Percentiles rank a stretch among this genome's conserved stretches.
phyloP scores from a whole-genome alignment of 2,888 invertebrate species.

The Monopis laevigella region DNA sequence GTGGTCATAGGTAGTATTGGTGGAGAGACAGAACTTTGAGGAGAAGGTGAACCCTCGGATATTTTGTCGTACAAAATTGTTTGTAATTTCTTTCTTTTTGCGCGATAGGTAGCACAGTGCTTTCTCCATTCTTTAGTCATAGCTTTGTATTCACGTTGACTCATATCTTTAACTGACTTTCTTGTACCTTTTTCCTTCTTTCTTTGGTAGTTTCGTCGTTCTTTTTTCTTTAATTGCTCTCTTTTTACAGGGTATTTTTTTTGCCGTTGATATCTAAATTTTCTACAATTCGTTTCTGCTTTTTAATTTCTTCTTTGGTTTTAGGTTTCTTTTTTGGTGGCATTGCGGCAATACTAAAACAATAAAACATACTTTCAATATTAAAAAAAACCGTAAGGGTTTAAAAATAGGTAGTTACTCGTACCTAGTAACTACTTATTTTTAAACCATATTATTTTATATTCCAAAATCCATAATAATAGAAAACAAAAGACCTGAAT shows the following conservation, averaged over 20 bases:
- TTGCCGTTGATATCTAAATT: constrained; percentile 16
- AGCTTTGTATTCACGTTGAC: constrained; percentile 19
- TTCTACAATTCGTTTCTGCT: constrained; percentile 4
- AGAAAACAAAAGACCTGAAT: too few species aligned
- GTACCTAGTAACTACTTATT: too few species aligned
- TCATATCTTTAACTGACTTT: constrained; percentile 21
- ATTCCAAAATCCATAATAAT: too few species aligned
- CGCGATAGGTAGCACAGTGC: constrained; percentile 17
- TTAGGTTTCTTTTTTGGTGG: background rate
- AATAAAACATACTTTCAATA: too few species aligned
- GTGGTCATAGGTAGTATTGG: too few species aligned
- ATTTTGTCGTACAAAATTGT: too few species aligned
- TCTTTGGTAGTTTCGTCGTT: constrained; percentile 15
- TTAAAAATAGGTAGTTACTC: too few species aligned
- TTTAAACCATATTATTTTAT: too few species aligned
- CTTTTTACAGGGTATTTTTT: constrained; percentile 20
- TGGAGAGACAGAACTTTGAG: too few species aligned
- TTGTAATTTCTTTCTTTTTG: constrained; percentile 19
- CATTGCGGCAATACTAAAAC: too few species aligned
- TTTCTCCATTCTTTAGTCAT: constrained; percentile 16
- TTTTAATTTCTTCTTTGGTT: constrained; percentile 1
- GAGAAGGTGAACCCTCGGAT: too few species aligned
- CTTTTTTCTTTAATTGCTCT: constrained; percentile 18
- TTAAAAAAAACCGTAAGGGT: too few species aligned
- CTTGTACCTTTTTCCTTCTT: constrained; percentile 19